Evolutionary conservation across 2,888 invertebrate species (phyloP).

Genomic region (Branchipolynoe longqiensis): DNA sequence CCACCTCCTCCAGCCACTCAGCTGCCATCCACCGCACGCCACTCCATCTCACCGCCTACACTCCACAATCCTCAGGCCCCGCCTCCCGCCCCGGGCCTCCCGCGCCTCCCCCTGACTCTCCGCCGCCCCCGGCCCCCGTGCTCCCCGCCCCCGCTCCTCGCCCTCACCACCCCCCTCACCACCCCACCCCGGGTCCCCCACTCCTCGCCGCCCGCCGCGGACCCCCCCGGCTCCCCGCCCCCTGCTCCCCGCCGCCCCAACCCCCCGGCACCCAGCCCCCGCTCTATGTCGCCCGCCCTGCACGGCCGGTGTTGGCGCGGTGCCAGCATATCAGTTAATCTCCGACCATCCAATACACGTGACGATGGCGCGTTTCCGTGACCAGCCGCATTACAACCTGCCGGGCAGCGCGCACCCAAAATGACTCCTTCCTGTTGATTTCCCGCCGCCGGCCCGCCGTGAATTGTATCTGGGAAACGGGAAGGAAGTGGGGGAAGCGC

Average conservation of each 20-base stretch:
- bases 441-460: conserved; percentile 13
- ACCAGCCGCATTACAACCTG: conserved; percentile 1
- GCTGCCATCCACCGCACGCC: too few species aligned
- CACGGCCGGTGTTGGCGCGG: background rate
- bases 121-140: background rate
- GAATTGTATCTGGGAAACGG: background rate
- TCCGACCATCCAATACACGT: conserved; percentile 32
- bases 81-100: background rate
- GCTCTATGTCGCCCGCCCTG: background rate
- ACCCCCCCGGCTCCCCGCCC: background rate
- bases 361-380: conserved; percentile 23
- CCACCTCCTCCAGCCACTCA: too few species aligned
- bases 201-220: background rate
- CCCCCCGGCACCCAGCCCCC: too few species aligned
- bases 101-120: background rate
- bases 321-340: conserved; percentile 38
- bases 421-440: conserved; percentile 45
- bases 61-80: background rate
- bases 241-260: background rate
- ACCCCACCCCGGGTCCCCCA: background rate
- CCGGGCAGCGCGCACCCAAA: background rate
- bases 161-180: background rate
- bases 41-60: too few species aligned
- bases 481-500: background rate
- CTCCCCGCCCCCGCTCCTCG: background rate